Base-by-base conservation (phyloP, 2,888 invertebrate species). In the Pandemis corylana region DNA sequence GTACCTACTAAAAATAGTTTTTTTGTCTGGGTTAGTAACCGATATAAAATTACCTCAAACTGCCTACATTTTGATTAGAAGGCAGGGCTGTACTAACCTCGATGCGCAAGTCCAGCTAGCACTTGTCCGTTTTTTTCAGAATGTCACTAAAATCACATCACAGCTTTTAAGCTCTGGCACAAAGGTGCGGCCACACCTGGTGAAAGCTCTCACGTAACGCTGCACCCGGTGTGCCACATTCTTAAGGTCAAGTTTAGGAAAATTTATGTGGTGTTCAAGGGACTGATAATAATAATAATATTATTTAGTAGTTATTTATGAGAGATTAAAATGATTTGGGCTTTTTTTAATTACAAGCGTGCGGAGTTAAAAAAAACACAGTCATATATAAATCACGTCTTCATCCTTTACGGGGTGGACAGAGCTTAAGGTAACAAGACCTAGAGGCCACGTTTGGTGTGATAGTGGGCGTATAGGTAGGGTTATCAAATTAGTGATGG, bases 121-220 rank as follows among this genome's bases (percentile, higher is more conserved):
- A 2, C 28, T 36, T 36, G 28, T 1, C 28, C 28, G 28, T 2
- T 36, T 36, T 36, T 56, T 56, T 7, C 20, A 9, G 56, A 4
- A 15, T 20, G 53, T 2, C 15, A 9, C 20, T 53, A 20, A 7
- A 15, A 56, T 9, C 15, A 20, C 15, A 56, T 9, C 15, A 20
- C 15, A 56, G 20, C 9, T 56, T 56, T 56, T 56, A 36, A 20
- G 53, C n/a, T n/a, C 4, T 56, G 20, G 36, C 65, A 65, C 28
- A 46, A 62, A 41, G 62, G 20, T 3, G 41, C 62, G 65, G 46
- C 59, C 65, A 65, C 65, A 65, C 65, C 65, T 49, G 65, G 65
- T 65, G 65, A 65, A 65, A 65, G 65, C 65, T 65, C 20, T 65
- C 42, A 41, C 62, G 62, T 62, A 62, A 62, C 62, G 36, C 4